phyloP scores from a whole-genome alignment of 2,888 invertebrate species.

The Micropterix aruncella region DNA sequence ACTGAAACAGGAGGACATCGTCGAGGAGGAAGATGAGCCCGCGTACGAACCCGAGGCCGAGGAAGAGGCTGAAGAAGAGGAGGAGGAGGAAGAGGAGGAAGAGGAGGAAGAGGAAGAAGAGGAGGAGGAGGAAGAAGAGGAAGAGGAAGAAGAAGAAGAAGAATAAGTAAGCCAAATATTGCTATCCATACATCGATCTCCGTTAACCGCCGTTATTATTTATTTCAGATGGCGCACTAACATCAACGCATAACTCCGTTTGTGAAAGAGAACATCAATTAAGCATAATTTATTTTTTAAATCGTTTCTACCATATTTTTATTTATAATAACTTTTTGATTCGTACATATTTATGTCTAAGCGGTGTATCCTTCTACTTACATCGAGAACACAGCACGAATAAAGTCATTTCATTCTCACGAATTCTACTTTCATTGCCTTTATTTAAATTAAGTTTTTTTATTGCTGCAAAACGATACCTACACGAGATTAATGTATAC shows the following conservation, averaged over 20 bases:
- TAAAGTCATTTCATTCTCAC: neutral
- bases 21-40: conserved; percentile 55
- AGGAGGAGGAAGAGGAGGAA: conserved; percentile 55
- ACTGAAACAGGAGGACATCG: conserved; percentile 61
- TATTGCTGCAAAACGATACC: too few relatives aligned
- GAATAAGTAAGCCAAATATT: neutral
- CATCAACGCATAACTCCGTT: neutral
- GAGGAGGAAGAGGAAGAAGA: conserved; percentile 66
- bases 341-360: neutral
- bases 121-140: conserved; percentile 53
- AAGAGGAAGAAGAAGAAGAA: conserved; percentile 43
- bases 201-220: too few relatives aligned
- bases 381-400: neutral
- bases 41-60: conserved; percentile 54
- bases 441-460: neutral
- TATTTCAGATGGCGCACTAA: too few relatives aligned
- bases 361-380: neutral
- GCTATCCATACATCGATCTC: too few relatives aligned
- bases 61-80: conserved; percentile 58
- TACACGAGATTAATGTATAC: too few relatives aligned
- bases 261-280: neutral
- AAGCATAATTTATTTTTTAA: neutral
- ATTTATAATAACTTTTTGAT: neutral
- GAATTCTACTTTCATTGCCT: neutral
- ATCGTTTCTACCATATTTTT: neutral